phyloP scores from a whole-genome alignment of 2,888 invertebrate genomes.

The Buathra laborator region DNA sequence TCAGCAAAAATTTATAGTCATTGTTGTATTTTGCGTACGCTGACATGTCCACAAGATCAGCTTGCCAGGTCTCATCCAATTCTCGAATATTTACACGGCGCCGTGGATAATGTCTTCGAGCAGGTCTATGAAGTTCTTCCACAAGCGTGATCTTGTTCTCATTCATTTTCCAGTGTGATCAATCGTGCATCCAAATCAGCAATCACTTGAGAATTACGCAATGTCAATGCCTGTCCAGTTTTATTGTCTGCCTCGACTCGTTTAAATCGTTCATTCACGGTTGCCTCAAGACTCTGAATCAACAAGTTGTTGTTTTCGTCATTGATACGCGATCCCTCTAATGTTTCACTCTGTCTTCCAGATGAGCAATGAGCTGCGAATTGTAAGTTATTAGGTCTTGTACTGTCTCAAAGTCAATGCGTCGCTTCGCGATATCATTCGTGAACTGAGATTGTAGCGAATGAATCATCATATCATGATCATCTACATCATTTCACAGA shows the following conservation, averaged over 20 bases:
- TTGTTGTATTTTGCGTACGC: constrained; percentile 77
- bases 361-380: background rate
- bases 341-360: constrained; percentile 36
- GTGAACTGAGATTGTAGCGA: background rate
- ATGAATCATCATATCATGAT: background rate
- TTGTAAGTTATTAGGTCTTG: background rate
- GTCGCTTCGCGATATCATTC: background rate
- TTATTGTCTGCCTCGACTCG: background rate
- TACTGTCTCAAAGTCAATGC: background rate
- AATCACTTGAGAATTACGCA: constrained; percentile 23
- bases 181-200: background rate
- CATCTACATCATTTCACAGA: constrained; percentile 18
- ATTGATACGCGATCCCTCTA: background rate
- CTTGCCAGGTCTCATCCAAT: constrained; percentile 84
- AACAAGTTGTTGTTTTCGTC: background rate
- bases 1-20: constrained; percentile 78
- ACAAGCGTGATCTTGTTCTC: constrained; percentile 64
- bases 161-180: background rate
- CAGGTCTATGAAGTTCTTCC: constrained; percentile 81
- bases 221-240: constrained; percentile 5
- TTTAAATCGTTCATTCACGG: background rate
- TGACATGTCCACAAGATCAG: constrained; percentile 82
- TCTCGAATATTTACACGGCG: constrained; percentile 79
- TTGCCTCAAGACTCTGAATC: constrained; percentile 5
- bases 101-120: constrained; percentile 79